These are phyloP conservation scores for Lithosia quadra DNA, from an alignment of 2,888 invertebrate species.

Conservation along the genomic window DNA sequence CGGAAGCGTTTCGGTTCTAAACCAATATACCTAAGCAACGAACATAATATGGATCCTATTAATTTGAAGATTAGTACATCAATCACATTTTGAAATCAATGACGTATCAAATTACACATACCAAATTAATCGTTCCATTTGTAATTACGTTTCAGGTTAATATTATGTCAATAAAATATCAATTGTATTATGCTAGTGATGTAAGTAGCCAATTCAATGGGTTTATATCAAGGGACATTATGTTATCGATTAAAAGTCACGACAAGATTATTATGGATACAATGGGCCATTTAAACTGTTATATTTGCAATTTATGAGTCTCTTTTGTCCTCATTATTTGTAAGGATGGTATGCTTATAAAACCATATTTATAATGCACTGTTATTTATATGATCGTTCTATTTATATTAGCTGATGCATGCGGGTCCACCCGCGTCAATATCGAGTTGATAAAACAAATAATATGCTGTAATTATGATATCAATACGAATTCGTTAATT, in stretches of 20 bases:
- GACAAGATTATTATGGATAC: not conserved
- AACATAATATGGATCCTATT: not conserved
- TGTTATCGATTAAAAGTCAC: not conserved
- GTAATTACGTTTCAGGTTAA: slow-evolving; percentile 22
- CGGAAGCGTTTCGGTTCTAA: not conserved
- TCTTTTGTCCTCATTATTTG: not conserved
- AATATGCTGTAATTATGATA: too few relatives aligned
- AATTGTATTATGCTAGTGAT: slow-evolving; percentile 25
- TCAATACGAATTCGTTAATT: too few relatives aligned
- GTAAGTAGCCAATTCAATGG: slow-evolving; percentile 30
- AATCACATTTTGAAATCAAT: slow-evolving; percentile 27
- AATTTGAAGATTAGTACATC: slow-evolving; percentile 19
- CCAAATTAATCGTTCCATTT: slow-evolving; percentile 32
- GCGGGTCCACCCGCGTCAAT: too few relatives aligned
- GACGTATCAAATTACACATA: slow-evolving; percentile 25
- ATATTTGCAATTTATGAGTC: not conserved
- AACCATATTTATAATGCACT: too few relatives aligned
- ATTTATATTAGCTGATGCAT: too few relatives aligned
- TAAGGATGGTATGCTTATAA: too few relatives aligned
- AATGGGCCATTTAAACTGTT: not conserved
- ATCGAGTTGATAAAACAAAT: too few relatives aligned
- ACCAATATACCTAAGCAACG: not conserved
- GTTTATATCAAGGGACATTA: slow-evolving; percentile 34
- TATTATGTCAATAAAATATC: not conserved
- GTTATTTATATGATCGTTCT: too few relatives aligned